phyloP scores from a whole-genome alignment of 1,140 invertebrate species.

The Drosophila ambigua region DNA sequence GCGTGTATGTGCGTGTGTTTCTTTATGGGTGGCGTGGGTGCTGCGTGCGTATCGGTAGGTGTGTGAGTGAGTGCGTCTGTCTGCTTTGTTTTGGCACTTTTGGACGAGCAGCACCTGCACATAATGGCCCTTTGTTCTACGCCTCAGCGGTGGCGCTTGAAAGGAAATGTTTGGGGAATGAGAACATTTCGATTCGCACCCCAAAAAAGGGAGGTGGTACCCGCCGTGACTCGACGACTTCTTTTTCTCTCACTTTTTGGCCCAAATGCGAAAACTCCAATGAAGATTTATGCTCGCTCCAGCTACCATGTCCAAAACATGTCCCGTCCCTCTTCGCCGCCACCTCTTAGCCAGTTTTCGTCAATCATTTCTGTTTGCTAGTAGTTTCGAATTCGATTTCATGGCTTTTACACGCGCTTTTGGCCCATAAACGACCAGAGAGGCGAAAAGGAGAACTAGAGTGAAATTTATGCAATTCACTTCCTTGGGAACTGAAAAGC shows the following conservation, averaged over 20 bases:
- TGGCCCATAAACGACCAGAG: slow-evolving; percentile 21
- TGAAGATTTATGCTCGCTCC: slow-evolving; percentile 78
- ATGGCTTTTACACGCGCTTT: slow-evolving; percentile 79
- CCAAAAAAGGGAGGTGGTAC: slow-evolving; percentile 32
- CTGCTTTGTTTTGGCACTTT: slow-evolving; percentile 82
- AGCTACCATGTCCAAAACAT: slow-evolving; percentile 33
- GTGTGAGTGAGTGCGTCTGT: slow-evolving; percentile 59
- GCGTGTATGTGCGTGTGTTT: slow-evolving; percentile 13
- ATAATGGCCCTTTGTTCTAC: slow-evolving; percentile 81
- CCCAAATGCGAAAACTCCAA: slow-evolving; percentile 54
- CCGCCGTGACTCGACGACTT: slow-evolving; percentile 67
- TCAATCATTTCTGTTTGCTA: slow-evolving; percentile 70
- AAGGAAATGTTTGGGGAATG: slow-evolving; percentile 11
- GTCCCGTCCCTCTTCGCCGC: not conserved
- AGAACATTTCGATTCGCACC: slow-evolving; percentile 62
- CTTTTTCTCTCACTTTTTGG: slow-evolving; percentile 22
- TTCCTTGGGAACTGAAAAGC: slow-evolving; percentile 76
- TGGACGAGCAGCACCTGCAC: slow-evolving; percentile 77
- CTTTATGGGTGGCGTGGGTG: not conserved
- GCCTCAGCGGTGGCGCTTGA: slow-evolving; percentile 60
- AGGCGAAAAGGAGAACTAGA: slow-evolving; percentile 20
- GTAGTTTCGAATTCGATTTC: slow-evolving; percentile 74
- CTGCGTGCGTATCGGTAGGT: slow-evolving; percentile 5
- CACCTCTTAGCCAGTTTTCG: slow-evolving; percentile 47
- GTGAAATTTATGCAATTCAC: slow-evolving; percentile 76